Percentiles rank a stretch among this genome's conserved stretches.
These are phyloP conservation scores for Pluvianellus socialis DNA, from an alignment of 2,113 vertebrate genomes.

Conservation along the genomic window DNA sequence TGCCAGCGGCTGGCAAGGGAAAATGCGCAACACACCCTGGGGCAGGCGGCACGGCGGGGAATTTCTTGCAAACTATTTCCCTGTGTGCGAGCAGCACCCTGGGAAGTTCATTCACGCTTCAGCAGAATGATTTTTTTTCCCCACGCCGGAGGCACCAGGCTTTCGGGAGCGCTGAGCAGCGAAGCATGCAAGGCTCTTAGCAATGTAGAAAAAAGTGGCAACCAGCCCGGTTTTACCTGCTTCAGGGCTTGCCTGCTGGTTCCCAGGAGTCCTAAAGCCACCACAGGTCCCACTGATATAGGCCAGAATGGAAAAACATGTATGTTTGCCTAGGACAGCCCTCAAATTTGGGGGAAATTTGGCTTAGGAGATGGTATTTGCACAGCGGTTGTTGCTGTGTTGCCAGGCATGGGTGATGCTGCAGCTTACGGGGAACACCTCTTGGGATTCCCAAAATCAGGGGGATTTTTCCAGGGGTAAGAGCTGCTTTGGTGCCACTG, in stretches of 20 bases:
- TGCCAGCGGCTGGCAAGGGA: not conserved
- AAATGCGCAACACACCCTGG: not conserved
- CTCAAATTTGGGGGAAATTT: not conserved
- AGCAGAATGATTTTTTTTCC: not conserved
- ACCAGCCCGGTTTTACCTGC: accelerated
- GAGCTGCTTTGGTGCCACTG: not conserved
- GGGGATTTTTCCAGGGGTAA: not conserved
- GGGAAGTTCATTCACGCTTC: not conserved
- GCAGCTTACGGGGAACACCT: not conserved
- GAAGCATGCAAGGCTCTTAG: accelerated
- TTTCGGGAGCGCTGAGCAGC: not conserved
- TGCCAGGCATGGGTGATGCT: not conserved
- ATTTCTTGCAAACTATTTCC: not conserved
- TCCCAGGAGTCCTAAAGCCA: not conserved
- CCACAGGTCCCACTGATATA: not conserved
- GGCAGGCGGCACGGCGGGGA: not conserved
- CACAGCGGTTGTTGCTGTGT: accelerated
- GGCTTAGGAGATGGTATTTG: not conserved
- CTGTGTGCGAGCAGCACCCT: accelerated
- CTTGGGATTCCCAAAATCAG: not conserved
- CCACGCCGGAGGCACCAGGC: accelerated
- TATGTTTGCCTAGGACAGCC: accelerated
- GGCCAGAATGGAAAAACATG: not conserved
- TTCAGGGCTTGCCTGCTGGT: not conserved
- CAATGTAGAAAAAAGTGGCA: not conserved